phyloP scores from a whole-genome alignment of 2,888 invertebrate genomes.

The Dione vanillae region DNA sequence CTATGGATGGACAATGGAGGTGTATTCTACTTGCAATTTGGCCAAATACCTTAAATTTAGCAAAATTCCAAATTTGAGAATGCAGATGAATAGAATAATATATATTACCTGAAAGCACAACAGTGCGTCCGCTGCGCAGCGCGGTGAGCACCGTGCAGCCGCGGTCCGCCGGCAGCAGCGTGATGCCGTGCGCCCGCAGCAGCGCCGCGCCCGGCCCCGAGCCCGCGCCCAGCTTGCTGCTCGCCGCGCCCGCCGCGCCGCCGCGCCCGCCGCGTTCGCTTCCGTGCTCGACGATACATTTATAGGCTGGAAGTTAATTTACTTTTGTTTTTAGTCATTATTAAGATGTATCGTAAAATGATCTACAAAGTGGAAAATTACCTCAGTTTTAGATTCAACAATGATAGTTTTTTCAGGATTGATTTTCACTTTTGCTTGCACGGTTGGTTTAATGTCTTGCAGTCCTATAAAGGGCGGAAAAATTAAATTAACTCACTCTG shows the following conservation, averaged over 20 bases:
- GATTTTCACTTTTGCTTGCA: slow-evolving; percentile 38
- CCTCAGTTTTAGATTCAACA: slow-evolving; percentile 49
- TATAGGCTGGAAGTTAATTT: slow-evolving; percentile 2
- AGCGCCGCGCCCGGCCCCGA: slow-evolving; percentile 82
- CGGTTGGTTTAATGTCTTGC: slow-evolving; percentile 43
- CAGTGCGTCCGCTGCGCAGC: slow-evolving; percentile 93
- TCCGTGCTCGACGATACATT: neutral
- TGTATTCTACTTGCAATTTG: no score
- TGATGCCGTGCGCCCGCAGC: slow-evolving; percentile 93
- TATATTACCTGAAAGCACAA: slow-evolving; percentile 88
- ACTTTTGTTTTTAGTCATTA: neutral
- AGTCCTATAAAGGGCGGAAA: slow-evolving; percentile 42
- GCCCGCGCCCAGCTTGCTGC: neutral
- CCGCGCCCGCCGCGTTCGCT: neutral
- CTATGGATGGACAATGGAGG: no score
- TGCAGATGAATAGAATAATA: no score
- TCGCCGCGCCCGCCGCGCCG: slow-evolving; percentile 76
- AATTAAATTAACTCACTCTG: slow-evolving; percentile 8
- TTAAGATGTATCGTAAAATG: neutral
- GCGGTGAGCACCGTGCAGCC: slow-evolving; percentile 89
- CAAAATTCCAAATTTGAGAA: no score
- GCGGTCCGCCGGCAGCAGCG: slow-evolving; percentile 92
- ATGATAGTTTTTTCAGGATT: slow-evolving; percentile 44
- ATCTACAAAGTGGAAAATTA: slow-evolving; percentile 30
- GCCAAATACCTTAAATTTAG: no score